phyloP scores from a whole-genome alignment of 2,113 vertebrate genomes.

The Asarcornis scutulata region DNA sequence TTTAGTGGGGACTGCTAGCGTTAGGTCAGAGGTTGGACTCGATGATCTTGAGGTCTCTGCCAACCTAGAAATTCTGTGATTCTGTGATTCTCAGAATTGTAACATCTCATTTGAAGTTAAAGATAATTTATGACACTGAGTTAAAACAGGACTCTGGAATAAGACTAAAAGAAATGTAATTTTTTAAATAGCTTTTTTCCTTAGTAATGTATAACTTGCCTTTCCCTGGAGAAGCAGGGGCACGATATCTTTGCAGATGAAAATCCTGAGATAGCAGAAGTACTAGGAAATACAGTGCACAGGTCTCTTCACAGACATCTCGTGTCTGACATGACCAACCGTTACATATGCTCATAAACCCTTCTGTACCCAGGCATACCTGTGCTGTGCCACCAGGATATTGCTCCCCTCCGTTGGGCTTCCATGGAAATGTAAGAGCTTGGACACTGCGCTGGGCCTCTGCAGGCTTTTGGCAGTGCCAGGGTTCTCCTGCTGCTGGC shows the following conservation, averaged over 20 bases:
- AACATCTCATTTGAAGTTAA: background rate
- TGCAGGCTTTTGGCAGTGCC: background rate
- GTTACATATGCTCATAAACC: accelerated
- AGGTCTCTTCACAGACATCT: background rate
- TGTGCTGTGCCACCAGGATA: background rate
- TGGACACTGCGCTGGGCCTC: accelerated
- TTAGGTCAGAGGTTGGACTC: too few species aligned
- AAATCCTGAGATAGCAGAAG: background rate
- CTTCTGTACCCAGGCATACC: background rate
- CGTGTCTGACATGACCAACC: background rate
- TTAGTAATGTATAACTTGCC: background rate
- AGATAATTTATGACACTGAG: background rate
- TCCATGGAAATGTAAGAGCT: background rate
- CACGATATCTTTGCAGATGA: background rate
- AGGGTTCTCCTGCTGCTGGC: background rate
- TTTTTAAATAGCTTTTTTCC: background rate
- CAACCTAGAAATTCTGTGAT: too few species aligned
- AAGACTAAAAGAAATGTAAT: background rate
- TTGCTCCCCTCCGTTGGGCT: background rate
- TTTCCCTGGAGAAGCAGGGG: background rate
- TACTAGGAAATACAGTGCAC: background rate
- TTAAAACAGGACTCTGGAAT: background rate
- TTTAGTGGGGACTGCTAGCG: too few species aligned
- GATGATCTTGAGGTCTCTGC: too few species aligned
- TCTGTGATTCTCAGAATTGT: background rate